A percentile compares a stretch with the other conserved stretches of the same genome.
phyloP scores from a whole-genome alignment of 1,140 invertebrate genomes.

The Papilio xuthus region DNA sequence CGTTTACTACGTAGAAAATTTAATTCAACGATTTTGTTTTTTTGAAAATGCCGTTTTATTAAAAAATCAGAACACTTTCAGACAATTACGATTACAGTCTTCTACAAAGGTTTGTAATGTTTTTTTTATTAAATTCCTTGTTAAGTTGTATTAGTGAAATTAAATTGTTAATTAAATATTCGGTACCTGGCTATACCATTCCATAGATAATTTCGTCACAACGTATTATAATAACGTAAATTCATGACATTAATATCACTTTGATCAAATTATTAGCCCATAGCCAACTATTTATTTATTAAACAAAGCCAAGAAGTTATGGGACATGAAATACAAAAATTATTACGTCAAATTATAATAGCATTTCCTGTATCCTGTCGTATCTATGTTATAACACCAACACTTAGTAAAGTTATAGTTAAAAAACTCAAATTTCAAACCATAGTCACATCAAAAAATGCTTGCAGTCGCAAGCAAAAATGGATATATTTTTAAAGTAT shows the following conservation, averaged over 20 bases:
- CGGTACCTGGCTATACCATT: background rate
- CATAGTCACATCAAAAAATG: no score
- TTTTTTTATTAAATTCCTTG: no score
- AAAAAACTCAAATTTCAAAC: no score
- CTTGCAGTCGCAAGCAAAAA: no score
- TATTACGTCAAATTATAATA: background rate
- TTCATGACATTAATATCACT: background rate
- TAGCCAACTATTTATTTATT: background rate
- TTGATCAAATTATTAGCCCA: background rate
- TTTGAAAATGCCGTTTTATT: background rate
- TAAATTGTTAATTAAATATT: slow-evolving; percentile 1
- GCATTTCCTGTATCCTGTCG: no score
- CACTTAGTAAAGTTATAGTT: no score
- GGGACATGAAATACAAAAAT: background rate
- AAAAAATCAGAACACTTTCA: no score
- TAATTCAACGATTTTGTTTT: background rate
- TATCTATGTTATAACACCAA: no score
- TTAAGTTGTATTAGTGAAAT: background rate
- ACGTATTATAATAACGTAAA: background rate
- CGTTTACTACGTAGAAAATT: slow-evolving; percentile 6
- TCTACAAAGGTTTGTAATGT: background rate
- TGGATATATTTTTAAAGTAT: no score
- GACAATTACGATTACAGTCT: no score
- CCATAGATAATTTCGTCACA: background rate
- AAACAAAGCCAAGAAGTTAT: background rate